Evolutionary conservation across 2,888 invertebrate species (phyloP), one percentile per base, ranked within the genome.

Genomic region (Cataglyphis cursor): DNA sequence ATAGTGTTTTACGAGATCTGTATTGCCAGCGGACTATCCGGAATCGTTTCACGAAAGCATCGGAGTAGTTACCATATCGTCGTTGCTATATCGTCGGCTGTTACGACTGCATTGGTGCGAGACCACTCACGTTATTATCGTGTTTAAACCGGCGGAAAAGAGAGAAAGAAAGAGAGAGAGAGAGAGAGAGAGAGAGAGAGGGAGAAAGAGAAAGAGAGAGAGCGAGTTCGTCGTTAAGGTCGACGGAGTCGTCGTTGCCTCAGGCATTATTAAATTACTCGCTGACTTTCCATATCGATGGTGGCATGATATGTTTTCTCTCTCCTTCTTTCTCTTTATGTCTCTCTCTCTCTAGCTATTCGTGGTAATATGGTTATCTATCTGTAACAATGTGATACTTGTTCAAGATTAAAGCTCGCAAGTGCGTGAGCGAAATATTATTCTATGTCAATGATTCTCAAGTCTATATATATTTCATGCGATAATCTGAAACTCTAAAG

Each of bases 221-320:
- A 41, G 44, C 0, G 15, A 44, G 83, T 80, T 85, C 48, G 73
- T 59, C 80, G 83, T 83, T 85, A 83, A 85, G 74, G 61, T 65
- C 38, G 61, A 24, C 35, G 41, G n/a, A 75, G 35, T 64, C 41
- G 82, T 54, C 59, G 31, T 9, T 24, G 75, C 84, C 72, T 59
- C 61, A n/a, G 66, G 78, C 83, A 38, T 83, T 83, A 85, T 85
- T 85, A 74, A 85, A 85, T 85, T 85, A 85, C 70, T 62, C 64
- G 51, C 24, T 65, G 81, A 65, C 64, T 72, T 65, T 82, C 51
- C 38, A 41, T 64, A 21, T 51, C 54, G 18, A 31, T 31, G 31
- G 51, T 24, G 31, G 51, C 35, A 31, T 24, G 51, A 75, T 81
- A 74, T 18, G 24, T 70, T 64, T 35, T 41, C 28, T 78, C 59